Conservation (phyloP, 1,140 invertebrate genomes). For the Drosophila lacteicornis region DNA sequence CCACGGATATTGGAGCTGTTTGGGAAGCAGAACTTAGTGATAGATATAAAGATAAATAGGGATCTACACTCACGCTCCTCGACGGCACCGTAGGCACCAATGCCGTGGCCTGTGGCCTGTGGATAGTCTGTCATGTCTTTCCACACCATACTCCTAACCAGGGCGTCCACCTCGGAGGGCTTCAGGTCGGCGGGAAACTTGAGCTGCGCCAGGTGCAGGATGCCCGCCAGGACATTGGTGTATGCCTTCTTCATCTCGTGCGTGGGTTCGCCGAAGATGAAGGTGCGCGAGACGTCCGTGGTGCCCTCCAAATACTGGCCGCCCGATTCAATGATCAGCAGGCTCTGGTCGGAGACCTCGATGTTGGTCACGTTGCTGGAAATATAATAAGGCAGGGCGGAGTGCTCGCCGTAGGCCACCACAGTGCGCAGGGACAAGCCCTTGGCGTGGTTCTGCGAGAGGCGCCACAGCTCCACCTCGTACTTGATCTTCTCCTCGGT, state of each 20-base stretch:
- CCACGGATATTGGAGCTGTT: constrained; percentile 90
- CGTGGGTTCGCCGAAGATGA: constrained; percentile 94
- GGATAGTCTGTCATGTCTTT: constrained; percentile 91
- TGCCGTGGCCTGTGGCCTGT: constrained; percentile 95
- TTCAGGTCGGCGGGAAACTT: constrained; percentile 89
- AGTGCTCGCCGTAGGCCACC: constrained; percentile 94
- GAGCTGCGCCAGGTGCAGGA: constrained; percentile 90
- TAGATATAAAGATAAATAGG: too few relatives aligned
- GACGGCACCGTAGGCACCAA: constrained; percentile 91
- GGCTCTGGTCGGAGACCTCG: constrained; percentile 89
- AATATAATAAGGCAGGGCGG: constrained; percentile 96
- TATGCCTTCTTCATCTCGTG: constrained; percentile 92
- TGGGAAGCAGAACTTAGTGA: constrained; percentile 9
- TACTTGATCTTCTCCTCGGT: constrained; percentile 90
- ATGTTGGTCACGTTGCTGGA: constrained; percentile 90
- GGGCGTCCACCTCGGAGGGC: constrained; percentile 89
- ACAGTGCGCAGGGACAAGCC: constrained; percentile 95
- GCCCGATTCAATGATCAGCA: constrained; percentile 90
- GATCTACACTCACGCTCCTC: constrained; percentile 64
- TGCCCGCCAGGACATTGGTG: constrained; percentile 95
- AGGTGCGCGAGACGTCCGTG: constrained; percentile 96
- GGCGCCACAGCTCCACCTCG: constrained; percentile 88
- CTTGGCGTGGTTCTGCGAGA: constrained; percentile 89
- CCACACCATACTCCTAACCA: constrained; percentile 93
- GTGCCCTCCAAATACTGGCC: constrained; percentile 95